Base-by-base conservation (phyloP, 1,140 invertebrate species). In the Dufourea novaeangliae region DNA sequence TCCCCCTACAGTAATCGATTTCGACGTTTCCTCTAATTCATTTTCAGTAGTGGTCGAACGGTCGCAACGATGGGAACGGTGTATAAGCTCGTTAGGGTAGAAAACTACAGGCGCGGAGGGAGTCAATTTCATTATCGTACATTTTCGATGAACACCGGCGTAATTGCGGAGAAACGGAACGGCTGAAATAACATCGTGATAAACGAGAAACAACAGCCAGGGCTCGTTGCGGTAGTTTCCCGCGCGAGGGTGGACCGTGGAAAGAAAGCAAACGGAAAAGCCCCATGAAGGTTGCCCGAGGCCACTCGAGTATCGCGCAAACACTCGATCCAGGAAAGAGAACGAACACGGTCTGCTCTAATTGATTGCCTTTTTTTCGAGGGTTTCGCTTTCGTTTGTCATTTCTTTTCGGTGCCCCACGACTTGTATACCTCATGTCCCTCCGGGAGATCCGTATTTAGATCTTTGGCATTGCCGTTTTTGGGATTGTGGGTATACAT, bases 281-380 rank as follows among this genome's bases (percentile, higher is more conserved):
- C 72, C 79, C 81, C 71, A 25, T 67, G 67, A 61, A 76, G 78
- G 62, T 75, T 57, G 64, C 64, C 75, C 59, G 69, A 54, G 69
- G 62, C 69, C 63, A 82, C 72, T 89, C 85, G 68, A 91, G 87
- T 29, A 86, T 75, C 76, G 79, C 37, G 81, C 81, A 91, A 91
- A 92, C 88, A 91, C 86, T 90, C 77, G 77, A 86, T 83, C 29
- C 70, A 41, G 76, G 78, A 80, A 77, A 64, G 63, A 62, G 52
- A 69, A 59, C 46, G 46, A 80, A 62, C 29, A 73, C 67, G 50
- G 39, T 37, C 72, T 57, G 54, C 72, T 84, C 82, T 90, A 91
- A 91, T 91, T 91, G 89, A 91, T 90, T 91, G 83, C 79, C 74
- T 64, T 88, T 89, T 90, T 68, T 41, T 67, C 32, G 5, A 32